Base-by-base conservation (phyloP, 2,888 invertebrate species). In the Tetragonisca angustula region DNA sequence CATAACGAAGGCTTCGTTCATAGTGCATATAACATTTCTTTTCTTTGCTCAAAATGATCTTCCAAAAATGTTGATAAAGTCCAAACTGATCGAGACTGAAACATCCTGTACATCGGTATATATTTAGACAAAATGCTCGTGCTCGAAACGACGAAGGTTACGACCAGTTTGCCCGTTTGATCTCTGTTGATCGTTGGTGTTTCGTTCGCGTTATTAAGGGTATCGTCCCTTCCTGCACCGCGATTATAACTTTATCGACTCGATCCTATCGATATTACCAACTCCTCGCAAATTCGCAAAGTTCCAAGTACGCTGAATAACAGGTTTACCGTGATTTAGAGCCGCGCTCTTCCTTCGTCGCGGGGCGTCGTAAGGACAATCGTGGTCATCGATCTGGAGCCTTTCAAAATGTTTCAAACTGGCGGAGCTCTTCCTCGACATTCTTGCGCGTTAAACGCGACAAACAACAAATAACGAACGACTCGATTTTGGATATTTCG, bases 191-290 rank as follows among this genome's bases (percentile, higher is more conserved):
- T 64, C 52, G 54, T 64, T 43, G 3, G 27, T 43, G 54, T 17
- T 64, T 17, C 36, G 17, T 4, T 11, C 43, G 43, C 61, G 50
- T 69, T 69, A 65, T 65, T 54, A 11, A 11, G 24, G 0, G 6
- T 24, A 32, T 59, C 19, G 49, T 43, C 27, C 9, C 21, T 27
- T 68, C 2, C 65, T 17, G 9, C 1, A 21, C 11, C 11, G 24
- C 21, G 11, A 32, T 74, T 74, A 52, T 4, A 13, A 21, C 15
- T 54, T n/a, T n/a, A 27, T 62, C 52, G 21, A 50, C 19, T 9
- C 52, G 52, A 77, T 71, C 52, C n/a, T 27, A 17, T 52, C 62
- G 27, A 19, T 71, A 43, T 71, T 49, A 64, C 54, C n/a, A 49
- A 54, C 43, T 4, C 2, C 9, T 13, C 11, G 69, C n/a, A 62